These are phyloP conservation scores for Chanos chanos DNA, from an alignment of 2,797 vertebrate species.

Conservation along the genomic window DNA sequence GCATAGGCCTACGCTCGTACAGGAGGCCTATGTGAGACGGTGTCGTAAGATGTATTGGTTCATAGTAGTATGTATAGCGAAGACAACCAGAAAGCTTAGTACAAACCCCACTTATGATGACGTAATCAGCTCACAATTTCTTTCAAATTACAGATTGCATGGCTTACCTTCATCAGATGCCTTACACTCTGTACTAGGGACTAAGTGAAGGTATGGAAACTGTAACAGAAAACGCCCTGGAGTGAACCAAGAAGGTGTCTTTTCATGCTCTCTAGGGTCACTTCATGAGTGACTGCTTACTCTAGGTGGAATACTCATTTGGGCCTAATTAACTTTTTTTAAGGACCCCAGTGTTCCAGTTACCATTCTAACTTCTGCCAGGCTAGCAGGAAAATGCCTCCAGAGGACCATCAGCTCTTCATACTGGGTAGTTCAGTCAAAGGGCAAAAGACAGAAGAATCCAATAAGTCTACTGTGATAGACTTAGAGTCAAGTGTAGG, in stretches of 20 bases:
- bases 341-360: slow-evolving; percentile 74
- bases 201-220: too few relatives aligned
- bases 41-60: too few relatives aligned
- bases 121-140: too few relatives aligned
- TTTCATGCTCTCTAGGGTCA: slow-evolving; percentile 29
- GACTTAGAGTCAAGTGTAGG: slow-evolving; percentile 72
- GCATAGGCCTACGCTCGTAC: too few relatives aligned
- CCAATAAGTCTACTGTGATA: slow-evolving; percentile 73
- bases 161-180: too few relatives aligned
- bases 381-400: slow-evolving; percentile 52
- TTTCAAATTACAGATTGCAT: too few relatives aligned
- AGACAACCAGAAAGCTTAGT: too few relatives aligned
- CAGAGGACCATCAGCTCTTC: slow-evolving; percentile 80
- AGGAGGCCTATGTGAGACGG: too few relatives aligned
- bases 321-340: slow-evolving; percentile 81
- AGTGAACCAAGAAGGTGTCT: neutral
- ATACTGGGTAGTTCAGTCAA: slow-evolving; percentile 75
- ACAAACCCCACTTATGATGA: too few relatives aligned
- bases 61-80: too few relatives aligned
- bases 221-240: too few relatives aligned
- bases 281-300: slow-evolving; percentile 37
- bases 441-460: slow-evolving; percentile 75
- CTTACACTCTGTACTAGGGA: too few relatives aligned
- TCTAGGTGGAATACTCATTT: slow-evolving; percentile 89
- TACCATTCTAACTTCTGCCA: slow-evolving; percentile 71